These are phyloP conservation scores for Lordiphosa collinella DNA, from an alignment of 1,140 invertebrate species.

Conservation along the genomic window DNA sequence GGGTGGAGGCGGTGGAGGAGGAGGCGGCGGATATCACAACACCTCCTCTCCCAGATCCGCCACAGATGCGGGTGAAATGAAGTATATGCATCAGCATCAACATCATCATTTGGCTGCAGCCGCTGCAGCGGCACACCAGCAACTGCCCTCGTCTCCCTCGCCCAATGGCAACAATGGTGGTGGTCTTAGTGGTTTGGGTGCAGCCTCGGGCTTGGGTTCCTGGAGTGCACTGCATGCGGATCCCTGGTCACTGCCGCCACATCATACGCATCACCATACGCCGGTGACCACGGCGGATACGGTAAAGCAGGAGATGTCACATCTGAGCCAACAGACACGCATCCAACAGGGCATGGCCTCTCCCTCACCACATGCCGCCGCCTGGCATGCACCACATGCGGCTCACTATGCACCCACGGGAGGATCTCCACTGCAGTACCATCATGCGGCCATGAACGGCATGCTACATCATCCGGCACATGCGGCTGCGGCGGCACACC, in stretches of 20 bases:
- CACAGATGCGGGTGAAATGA: constrained; percentile 93
- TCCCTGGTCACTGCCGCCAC: constrained; percentile 89
- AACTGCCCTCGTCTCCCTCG: constrained; percentile 84
- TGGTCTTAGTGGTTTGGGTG: constrained; percentile 75
- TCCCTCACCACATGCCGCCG: constrained; percentile 83
- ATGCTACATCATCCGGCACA: constrained; percentile 86
- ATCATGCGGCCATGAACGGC: constrained; percentile 90
- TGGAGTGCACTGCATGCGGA: constrained; percentile 92
- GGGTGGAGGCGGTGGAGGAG: constrained; percentile 82
- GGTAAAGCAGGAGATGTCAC: constrained; percentile 85
- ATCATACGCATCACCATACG: constrained; percentile 85
- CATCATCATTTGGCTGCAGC: constrained; percentile 85
- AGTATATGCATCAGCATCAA: constrained; percentile 92
- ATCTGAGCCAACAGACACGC: constrained; percentile 81
- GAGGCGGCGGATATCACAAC: constrained; percentile 86
- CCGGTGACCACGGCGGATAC: constrained; percentile 80
- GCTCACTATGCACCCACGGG: constrained; percentile 89
- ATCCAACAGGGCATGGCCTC: constrained; percentile 84
- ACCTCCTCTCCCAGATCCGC: constrained; percentile 87
- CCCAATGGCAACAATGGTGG: constrained; percentile 80
- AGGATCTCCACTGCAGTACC: constrained; percentile 90
- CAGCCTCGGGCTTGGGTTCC: constrained; percentile 82
- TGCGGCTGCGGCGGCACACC: constrained; percentile 83
- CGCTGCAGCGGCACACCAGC: constrained; percentile 86
- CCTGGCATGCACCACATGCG: constrained; percentile 91